Evolutionary conservation across 1,140 invertebrate species (phyloP).

Genomic region (Leptinotarsa texana): DNA sequence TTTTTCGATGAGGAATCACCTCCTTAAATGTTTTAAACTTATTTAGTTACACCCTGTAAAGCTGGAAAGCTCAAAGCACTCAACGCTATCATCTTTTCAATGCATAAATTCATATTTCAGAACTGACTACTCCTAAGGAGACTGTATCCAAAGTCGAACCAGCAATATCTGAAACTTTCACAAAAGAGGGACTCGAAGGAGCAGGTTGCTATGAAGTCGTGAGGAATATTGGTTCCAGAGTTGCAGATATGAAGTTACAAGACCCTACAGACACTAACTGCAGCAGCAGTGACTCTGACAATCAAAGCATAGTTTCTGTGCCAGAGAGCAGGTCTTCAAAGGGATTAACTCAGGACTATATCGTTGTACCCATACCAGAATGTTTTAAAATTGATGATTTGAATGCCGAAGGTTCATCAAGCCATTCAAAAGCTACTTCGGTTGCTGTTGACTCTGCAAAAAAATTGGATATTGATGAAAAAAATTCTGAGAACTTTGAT

Average conservation of each 20-base stretch:
- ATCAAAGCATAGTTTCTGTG: slow-evolving; percentile 33
- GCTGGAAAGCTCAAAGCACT: no score
- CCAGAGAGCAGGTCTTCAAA: slow-evolving; percentile 29
- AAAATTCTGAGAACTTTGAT: slow-evolving; percentile 15
- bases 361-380: slow-evolving; percentile 23
- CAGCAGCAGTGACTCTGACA: slow-evolving; percentile 36
- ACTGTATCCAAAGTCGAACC: no score
- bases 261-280: slow-evolving; percentile 25
- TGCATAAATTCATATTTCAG: no score
- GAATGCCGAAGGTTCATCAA: neutral
- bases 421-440: neutral
- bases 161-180: no score
- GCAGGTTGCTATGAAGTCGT: slow-evolving; percentile 25
- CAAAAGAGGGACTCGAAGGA: no score
- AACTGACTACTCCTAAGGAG: no score
- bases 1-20: no score
- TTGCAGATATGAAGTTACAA: slow-evolving; percentile 23
- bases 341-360: slow-evolving; percentile 17
- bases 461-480: neutral
- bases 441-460: neutral
- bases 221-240: slow-evolving; percentile 10
- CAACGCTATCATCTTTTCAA: no score
- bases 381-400: slow-evolving; percentile 12
- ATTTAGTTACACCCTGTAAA: no score
- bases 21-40: no score